phyloP scores from a whole-genome alignment of 2,888 invertebrate genomes.

The Temnothorax ravouxi region DNA sequence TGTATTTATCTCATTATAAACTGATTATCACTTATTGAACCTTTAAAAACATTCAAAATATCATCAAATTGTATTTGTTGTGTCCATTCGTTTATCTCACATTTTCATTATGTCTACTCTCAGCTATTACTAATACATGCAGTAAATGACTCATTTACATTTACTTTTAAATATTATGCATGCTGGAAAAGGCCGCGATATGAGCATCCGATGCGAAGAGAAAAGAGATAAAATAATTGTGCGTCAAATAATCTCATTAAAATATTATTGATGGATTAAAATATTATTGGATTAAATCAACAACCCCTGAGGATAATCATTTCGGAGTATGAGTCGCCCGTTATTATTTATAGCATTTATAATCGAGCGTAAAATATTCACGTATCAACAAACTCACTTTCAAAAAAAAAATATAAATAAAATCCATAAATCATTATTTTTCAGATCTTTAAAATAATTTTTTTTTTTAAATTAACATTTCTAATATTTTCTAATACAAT shows the following conservation, averaged over 20 bases:
- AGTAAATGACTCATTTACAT: constrained; percentile 17
- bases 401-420: constrained; percentile 6
- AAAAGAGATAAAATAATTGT: not conserved
- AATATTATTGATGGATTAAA: constrained; percentile 40
- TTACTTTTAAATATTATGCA: constrained; percentile 22
- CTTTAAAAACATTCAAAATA: not conserved
- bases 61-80: not conserved
- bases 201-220: not conserved
- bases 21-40: not conserved
- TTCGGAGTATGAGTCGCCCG: not conserved
- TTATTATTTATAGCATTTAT: constrained; percentile 23
- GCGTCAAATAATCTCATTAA: constrained; percentile 44
- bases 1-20: constrained; percentile 21
- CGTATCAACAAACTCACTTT: not conserved
- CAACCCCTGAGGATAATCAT: constrained; percentile 28
- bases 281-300: constrained; percentile 39
- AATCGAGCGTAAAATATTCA: constrained; percentile 28
- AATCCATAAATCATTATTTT: not conserved
- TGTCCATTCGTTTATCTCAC: not conserved
- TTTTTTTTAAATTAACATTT: not conserved
- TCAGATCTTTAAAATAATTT: not conserved
- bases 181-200: not conserved
- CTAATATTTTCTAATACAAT: too few species aligned
- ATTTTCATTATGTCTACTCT: not conserved
- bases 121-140: not conserved